Base-by-base conservation (phyloP, 1,140 invertebrate species). In the Drosophila suzukii region DNA sequence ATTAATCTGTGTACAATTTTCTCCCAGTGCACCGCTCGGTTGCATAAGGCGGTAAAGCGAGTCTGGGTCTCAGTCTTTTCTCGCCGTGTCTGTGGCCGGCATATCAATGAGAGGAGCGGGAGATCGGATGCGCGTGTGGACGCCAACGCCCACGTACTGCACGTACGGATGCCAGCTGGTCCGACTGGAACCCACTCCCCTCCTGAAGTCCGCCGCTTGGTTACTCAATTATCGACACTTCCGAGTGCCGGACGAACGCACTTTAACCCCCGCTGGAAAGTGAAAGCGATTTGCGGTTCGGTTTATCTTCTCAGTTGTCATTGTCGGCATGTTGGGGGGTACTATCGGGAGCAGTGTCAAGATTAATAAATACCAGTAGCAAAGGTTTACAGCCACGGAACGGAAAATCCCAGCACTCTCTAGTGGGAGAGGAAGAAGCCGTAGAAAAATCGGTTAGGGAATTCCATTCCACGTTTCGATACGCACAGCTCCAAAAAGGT, bases 151-250 rank as follows among this genome's bases (percentile, higher is more conserved):
- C 73, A 76, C 73, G 73, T 75, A 71, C 53, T 41, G 51, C 67
- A 71, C 67, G 67, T 71, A 70, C 65, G 17, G 38, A 11, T 34
- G 30, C 27, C 65, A 30, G 38, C n/a, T 34, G 30, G 27, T 65
- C 46, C 41, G 54, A 43, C 34, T 30, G 24, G 24, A 30, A 41
- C 10, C 27, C 51, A 12, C 12, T 56, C 51, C 51, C 51, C 39
- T 17, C 44, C 62, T 39, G 66, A 57, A 39, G 38, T 54, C 56
- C 44, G 56, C 17, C n/a, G 36, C n/a, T 59, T 74, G 56, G 58
- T 76, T 81, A 78, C 80, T 86, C 70, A 88, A 86, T 86, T 86
- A 82, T 57, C 63, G 76, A 49, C 63, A 82, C 84, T 89, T 89
- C 84, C 79, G 72, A 88, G 43, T 63, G 44, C 36, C 59, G 58